These are phyloP conservation scores for Orcinus orca DNA, from an alignment of 2,113 vertebrate species.

Conservation along the genomic window DNA sequence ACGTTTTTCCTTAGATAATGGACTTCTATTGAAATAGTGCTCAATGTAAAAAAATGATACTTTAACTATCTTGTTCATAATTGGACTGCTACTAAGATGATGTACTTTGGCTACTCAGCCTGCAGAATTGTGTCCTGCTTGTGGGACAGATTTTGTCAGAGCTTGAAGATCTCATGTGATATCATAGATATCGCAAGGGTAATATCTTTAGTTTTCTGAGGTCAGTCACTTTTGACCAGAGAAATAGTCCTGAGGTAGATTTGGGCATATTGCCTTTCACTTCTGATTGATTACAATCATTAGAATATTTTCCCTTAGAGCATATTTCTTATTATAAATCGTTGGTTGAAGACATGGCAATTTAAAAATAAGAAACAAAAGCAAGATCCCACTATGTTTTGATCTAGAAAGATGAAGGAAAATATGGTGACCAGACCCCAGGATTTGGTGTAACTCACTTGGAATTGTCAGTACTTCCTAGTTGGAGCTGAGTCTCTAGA, in stretches of 20 bases:
- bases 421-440: fast-evolving
- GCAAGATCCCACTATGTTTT: background rate
- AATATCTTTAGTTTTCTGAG: background rate
- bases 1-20: background rate
- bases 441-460: background rate
- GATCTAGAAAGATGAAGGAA: background rate
- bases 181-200: background rate
- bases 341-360: background rate
- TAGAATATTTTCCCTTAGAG: background rate
- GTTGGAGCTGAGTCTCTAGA: background rate
- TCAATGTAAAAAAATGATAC: background rate
- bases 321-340: background rate
- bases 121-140: background rate
- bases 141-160: background rate
- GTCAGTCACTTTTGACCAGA: background rate
- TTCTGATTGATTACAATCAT: background rate
- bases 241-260: background rate
- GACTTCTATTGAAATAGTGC: background rate
- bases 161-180: background rate
- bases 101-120: background rate
- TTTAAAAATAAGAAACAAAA: no score
- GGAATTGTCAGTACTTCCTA: background rate
- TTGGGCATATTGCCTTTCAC: background rate
- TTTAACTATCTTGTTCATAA: background rate
- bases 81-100: background rate